phyloP scores from a whole-genome alignment of 1,140 invertebrate species.

The Paralvinella palmiformis region DNA sequence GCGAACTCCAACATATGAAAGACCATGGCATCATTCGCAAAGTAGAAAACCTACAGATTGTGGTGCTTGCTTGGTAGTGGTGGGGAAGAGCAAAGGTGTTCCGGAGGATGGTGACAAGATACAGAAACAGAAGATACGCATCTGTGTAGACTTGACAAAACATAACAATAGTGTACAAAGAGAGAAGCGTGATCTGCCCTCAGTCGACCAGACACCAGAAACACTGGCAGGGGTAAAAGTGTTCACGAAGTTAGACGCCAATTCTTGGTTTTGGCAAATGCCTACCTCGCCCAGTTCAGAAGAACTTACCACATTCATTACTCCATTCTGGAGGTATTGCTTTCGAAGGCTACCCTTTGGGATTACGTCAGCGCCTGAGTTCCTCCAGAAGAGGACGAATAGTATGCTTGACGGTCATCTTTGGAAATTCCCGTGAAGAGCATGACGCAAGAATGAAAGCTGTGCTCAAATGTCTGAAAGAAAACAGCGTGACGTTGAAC shows the following conservation, averaged over 20 bases:
- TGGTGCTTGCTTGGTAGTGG: conserved; percentile 12
- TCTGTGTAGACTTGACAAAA: conserved; percentile 14
- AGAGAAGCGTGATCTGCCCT: conserved; percentile 12
- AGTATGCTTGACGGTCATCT: conserved; percentile 8
- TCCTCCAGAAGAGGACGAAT: conserved; percentile 11
- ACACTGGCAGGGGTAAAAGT: conserved; percentile 39
- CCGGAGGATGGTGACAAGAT: conserved; percentile 10
- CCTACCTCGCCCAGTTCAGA: conserved; percentile 4
- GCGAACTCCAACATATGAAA: neutral
- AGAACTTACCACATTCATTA: conserved; percentile 25
- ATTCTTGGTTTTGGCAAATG: conserved; percentile 42
- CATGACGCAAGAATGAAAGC: conserved; percentile 21
- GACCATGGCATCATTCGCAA: conserved; percentile 10
- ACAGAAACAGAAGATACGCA: conserved; percentile 7
- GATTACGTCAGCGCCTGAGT: conserved; percentile 21
- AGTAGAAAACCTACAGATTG: conserved; percentile 16
- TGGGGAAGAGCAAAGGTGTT: conserved; percentile 12
- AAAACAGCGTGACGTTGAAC: conserved; percentile 29
- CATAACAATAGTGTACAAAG: conserved; percentile 13
- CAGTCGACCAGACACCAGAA: conserved; percentile 15
- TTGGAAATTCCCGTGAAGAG: conserved; percentile 17
- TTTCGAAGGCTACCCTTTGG: conserved; percentile 23
- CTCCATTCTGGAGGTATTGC: conserved; percentile 19
- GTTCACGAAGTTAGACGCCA: conserved; percentile 52
- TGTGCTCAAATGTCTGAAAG: conserved; percentile 24